Evolutionary conservation across 2,113 vertebrate species (phyloP).

Genomic region (Pterocles gutturalis): DNA sequence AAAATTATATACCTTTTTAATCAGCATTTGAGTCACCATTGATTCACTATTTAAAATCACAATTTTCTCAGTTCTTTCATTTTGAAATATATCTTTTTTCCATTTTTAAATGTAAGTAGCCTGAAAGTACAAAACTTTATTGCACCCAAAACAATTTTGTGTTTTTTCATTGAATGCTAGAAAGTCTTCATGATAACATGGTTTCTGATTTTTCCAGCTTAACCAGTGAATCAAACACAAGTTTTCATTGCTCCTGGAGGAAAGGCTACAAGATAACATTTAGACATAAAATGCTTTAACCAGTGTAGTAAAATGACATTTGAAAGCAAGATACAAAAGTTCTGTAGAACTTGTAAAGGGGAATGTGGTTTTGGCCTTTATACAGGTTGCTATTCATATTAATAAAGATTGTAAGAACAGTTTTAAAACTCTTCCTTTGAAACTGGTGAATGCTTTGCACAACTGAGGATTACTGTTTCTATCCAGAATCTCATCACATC

Average conservation of each 20-base stretch:
- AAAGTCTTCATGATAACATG: background rate
- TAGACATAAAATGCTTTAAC: background rate
- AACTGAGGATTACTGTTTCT: conserved; percentile 13
- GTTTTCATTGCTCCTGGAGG: background rate
- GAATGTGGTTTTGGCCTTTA: background rate
- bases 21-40: background rate
- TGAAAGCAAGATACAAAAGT: background rate
- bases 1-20: background rate
- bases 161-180: background rate
- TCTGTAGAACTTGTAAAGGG: background rate
- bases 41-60: background rate
- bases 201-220: background rate
- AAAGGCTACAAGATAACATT: background rate
- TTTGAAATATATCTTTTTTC: background rate
- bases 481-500: conserved; percentile 6
- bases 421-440: conserved; percentile 45
- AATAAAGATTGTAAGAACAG: background rate
- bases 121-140: background rate
- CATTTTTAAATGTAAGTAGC: background rate
- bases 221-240: background rate
- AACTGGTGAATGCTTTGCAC: background rate
- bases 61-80: background rate
- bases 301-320: background rate
- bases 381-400: background rate
- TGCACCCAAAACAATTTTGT: background rate